Evolutionary conservation across 1,140 invertebrate genomes (phyloP).

Genomic region (Panulirus ornatus): DNA sequence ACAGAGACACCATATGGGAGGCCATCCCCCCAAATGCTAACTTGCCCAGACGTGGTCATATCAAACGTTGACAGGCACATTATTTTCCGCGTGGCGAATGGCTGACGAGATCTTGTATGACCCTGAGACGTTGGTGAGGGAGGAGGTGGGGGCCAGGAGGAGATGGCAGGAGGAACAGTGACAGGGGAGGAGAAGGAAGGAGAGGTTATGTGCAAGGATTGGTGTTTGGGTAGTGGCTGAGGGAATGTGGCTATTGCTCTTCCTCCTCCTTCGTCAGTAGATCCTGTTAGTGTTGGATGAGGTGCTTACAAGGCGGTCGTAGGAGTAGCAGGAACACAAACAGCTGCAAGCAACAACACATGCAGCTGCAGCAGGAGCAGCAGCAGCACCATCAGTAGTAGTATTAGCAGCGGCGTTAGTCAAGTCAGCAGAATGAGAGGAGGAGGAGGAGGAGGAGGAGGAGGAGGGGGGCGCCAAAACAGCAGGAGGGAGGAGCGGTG

Average conservation of each 20-base stretch:
- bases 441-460: background rate
- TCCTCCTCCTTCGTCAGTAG: no score
- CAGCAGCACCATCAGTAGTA: no score
- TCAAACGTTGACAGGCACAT: constrained; percentile 15
- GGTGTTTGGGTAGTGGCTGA: background rate
- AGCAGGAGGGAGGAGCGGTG: background rate
- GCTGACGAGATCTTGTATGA: background rate
- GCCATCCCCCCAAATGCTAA: background rate
- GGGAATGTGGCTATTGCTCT: no score
- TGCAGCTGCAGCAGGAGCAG: background rate
- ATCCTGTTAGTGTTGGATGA: no score
- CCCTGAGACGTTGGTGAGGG: background rate
- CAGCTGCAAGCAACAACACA: background rate
- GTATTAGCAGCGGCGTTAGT: no score
- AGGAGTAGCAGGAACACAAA: background rate
- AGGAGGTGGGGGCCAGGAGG: background rate
- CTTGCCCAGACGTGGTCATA: background rate
- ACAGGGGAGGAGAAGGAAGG: background rate
- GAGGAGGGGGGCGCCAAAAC: background rate
- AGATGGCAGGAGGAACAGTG: background rate
- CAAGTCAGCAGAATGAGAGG: no score
- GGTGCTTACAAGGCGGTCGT: no score
- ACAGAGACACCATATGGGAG: background rate
- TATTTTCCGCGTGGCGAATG: constrained; percentile 9
- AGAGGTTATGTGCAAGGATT: no score